Evolutionary conservation across 2,797 vertebrate species (phyloP).

Genomic region (Rhabdomys pumilio): DNA sequence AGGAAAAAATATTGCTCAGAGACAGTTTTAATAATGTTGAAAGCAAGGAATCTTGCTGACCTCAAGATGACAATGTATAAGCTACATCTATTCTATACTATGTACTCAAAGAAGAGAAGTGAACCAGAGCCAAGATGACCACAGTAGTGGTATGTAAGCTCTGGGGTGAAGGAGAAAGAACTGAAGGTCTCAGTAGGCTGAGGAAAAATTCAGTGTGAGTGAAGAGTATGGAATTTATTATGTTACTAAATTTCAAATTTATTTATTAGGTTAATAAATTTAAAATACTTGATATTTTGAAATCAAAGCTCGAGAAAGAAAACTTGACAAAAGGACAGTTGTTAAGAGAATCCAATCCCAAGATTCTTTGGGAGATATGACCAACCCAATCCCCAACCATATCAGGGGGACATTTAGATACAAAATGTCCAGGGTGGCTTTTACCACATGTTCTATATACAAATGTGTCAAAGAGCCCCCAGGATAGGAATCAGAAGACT

Average conservation of each 20-base stretch:
- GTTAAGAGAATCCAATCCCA: conserved; percentile 30
- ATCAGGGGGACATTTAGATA: neutral
- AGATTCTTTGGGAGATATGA: conserved; percentile 11
- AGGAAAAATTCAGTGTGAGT: neutral
- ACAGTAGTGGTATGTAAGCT: neutral
- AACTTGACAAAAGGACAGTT: neutral
- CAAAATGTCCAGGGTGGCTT: neutral
- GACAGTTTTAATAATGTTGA: neutral
- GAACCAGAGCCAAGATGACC: neutral
- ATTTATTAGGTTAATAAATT: neutral
- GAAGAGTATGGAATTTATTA: neutral
- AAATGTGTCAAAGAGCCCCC: conserved; percentile 4
- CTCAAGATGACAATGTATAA: neutral
- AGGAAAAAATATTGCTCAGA: neutral
- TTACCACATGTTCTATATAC: neutral
- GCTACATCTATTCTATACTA: neutral
- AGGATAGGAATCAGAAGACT: neutral
- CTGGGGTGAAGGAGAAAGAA: neutral
- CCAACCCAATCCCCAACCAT: neutral
- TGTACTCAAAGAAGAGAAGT: neutral
- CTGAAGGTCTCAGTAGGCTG: neutral
- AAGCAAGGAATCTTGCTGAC: conserved; percentile 1
- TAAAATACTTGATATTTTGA: neutral
- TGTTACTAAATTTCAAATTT: neutral
- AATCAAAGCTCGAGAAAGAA: neutral